Evolutionary conservation across 2,797 vertebrate genomes (phyloP).

Genomic region (Nasua narica): DNA sequence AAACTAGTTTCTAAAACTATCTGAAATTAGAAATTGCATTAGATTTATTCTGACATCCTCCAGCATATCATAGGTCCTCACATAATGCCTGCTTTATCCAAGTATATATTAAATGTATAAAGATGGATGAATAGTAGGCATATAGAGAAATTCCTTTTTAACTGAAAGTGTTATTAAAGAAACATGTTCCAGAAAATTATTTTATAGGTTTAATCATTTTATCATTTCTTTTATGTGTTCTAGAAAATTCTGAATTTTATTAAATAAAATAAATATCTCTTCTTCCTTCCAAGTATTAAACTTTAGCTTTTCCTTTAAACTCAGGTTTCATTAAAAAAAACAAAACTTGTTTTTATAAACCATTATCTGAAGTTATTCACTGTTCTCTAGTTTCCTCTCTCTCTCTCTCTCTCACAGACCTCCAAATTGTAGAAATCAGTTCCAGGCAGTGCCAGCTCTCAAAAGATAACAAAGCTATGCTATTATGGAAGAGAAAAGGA

Average conservation of each 20-base stretch:
- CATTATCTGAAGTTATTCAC: constrained; percentile 46
- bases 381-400: constrained; percentile 56
- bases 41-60: background rate
- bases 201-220: background rate
- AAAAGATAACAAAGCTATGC: constrained; percentile 63
- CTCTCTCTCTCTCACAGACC: background rate
- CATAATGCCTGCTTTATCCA: background rate
- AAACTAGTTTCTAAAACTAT: background rate
- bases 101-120: background rate
- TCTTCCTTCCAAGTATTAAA: constrained; percentile 10
- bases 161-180: background rate
- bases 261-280: background rate
- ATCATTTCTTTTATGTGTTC: background rate
- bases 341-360: constrained; percentile 42
- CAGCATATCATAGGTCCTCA: background rate
- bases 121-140: background rate
- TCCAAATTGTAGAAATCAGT: constrained; percentile 51
- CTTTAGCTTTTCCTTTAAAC: constrained; percentile 32
- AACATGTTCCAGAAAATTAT: background rate
- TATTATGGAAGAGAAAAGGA: background rate
- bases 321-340: background rate
- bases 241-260: background rate
- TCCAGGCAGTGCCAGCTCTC: constrained; percentile 52
- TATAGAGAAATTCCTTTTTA: background rate
- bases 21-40: background rate